A percentile compares a stretch with the other conserved stretches of the same genome.
These are phyloP conservation scores for Apocrypta bakeri DNA, from an alignment of 1,140 invertebrate species.

Conservation along the genomic window DNA sequence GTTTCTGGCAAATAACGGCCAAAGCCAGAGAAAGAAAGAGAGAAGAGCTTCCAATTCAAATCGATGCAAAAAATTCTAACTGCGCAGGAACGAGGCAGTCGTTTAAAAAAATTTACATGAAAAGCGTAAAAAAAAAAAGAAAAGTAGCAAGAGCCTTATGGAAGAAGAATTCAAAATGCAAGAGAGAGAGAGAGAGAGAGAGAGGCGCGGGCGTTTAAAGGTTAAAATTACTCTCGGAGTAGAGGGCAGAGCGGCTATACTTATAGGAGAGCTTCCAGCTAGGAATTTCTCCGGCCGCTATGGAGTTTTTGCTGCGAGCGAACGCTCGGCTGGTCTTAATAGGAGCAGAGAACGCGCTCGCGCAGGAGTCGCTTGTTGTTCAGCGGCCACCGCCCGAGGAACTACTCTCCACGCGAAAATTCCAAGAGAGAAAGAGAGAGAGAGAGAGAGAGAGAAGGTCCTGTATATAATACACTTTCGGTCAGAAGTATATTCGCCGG, in stretches of 20 bases:
- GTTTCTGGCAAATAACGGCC: background rate
- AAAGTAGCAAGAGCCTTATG: background rate
- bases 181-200: background rate
- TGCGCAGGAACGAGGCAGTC: constrained; percentile 9
- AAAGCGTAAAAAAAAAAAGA: background rate
- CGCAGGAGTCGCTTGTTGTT: background rate
- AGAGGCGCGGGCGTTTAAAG: constrained; percentile 39
- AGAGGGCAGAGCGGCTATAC: constrained; percentile 15
- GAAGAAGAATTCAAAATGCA: background rate
- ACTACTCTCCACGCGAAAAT: background rate
- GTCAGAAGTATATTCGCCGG: background rate
- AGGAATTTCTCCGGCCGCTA: constrained; percentile 35
- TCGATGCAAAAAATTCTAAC: constrained; percentile 1
- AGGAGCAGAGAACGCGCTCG: background rate
- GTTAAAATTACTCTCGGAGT: constrained; percentile 35
- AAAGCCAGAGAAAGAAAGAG: too few relatives aligned
- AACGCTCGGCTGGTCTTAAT: constrained; percentile 8
- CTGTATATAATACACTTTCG: background rate
- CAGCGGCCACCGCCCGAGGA: constrained; percentile 6
- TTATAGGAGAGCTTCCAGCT: constrained; percentile 30
- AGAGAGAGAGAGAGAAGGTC: background rate
- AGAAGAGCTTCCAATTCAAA: background rate
- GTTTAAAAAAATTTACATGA: constrained; percentile 43
- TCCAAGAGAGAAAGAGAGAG: background rate
- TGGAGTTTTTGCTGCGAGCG: constrained; percentile 15